phyloP scores from a whole-genome alignment of 2,797 vertebrate species.

The Acipenser oxyrinchus region DNA sequence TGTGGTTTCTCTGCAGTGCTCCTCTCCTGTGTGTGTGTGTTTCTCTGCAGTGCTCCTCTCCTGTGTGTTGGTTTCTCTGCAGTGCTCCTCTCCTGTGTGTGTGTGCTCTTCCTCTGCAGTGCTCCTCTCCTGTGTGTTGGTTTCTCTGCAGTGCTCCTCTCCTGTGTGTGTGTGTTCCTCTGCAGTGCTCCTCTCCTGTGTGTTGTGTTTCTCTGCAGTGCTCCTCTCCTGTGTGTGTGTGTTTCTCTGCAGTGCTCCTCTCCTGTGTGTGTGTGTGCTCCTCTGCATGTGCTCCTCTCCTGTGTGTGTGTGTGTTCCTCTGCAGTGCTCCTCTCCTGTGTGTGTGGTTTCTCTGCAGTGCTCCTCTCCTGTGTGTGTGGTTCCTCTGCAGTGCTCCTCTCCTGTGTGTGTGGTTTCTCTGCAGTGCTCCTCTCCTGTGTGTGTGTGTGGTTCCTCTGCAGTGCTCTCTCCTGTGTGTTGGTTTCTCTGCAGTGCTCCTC shows the following conservation, averaged over 20 bases:
- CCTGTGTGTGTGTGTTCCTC: neutral
- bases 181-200: neutral
- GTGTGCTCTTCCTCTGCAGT: too few species aligned
- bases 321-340: conserved; percentile 18
- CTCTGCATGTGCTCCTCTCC: conserved; percentile 43
- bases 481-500: neutral
- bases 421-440: conserved; percentile 16
- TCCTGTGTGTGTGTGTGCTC: conserved; percentile 34
- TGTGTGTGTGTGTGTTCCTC: conserved; percentile 36
- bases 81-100: too few species aligned
- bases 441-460: conserved; percentile 2
- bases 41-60: conserved; percentile 38
- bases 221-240: too few species aligned
- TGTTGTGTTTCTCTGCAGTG: conserved; percentile 42
- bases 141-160: too few species aligned
- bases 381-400: conserved; percentile 16
- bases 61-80: too few species aligned
- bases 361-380: conserved; percentile 26
- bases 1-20: conserved; percentile 42
- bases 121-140: too few species aligned
- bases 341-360: conserved; percentile 27
- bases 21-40: too few species aligned
- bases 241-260: conserved; percentile 47
- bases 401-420: too few species aligned
- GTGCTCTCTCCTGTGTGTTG: neutral